phyloP scores from a whole-genome alignment of 2,797 vertebrate species.

The Anabas testudineus region DNA sequence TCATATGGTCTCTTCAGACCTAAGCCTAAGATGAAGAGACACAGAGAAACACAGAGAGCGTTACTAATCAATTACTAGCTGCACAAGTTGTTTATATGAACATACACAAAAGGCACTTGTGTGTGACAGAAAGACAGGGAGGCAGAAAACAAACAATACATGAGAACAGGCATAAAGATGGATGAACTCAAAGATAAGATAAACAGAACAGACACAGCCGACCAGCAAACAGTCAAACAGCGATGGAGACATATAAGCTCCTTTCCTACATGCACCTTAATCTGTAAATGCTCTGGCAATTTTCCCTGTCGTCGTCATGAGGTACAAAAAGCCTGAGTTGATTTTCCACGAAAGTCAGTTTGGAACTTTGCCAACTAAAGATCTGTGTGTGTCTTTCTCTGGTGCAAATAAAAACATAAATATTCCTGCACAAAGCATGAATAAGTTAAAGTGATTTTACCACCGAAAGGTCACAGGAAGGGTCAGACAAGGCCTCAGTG shows the following conservation, averaged over 20 bases:
- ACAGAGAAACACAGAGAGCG: not conserved
- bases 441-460: not conserved
- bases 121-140: conserved; percentile 20
- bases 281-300: conserved; percentile 55
- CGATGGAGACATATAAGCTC: conserved; percentile 42
- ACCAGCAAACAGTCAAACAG: conserved; percentile 46
- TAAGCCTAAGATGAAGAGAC: conserved; percentile 71
- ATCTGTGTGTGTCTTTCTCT: conserved; percentile 13
- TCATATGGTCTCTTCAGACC: conserved; percentile 97
- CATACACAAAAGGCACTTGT: conserved; percentile 7
- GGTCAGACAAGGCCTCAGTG: conserved; percentile 1
- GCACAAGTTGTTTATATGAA: conserved; percentile 23
- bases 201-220: conserved; percentile 32
- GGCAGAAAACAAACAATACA: conserved; percentile 29
- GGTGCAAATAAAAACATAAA: conserved; percentile 6
- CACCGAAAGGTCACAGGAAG: not conserved
- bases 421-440: conserved; percentile 1
- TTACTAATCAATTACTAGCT: conserved; percentile 20
- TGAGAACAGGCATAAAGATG: conserved; percentile 21
- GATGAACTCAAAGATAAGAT: conserved; percentile 47
- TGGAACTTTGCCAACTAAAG: conserved; percentile 39
- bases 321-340: not conserved
- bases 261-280: conserved; percentile 45
- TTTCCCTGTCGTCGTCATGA: conserved; percentile 40
- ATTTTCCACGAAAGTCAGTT: conserved; percentile 43